Conservation (phyloP, 2,888 invertebrate species). For the Sinelater perroti region DNA sequence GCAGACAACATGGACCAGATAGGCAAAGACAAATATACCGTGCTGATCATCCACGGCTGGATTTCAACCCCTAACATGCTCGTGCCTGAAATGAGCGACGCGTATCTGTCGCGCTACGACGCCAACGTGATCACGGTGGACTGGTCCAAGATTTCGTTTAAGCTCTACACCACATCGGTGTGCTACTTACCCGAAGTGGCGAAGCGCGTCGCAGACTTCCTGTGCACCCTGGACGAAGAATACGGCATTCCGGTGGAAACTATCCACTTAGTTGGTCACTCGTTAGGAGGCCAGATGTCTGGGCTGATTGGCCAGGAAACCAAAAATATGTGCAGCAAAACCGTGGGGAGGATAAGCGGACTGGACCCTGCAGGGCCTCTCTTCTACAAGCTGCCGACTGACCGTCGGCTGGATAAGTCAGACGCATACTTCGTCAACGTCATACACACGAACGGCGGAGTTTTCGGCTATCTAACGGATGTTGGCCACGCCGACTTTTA, state of each 20-base stretch:
- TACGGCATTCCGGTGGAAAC: not conserved
- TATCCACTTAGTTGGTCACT: conserved; percentile 15
- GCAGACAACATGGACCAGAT: not conserved
- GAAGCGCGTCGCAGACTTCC: not conserved
- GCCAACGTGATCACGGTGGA: conserved; percentile 3
- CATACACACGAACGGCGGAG: conserved; percentile 7
- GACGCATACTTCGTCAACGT: conserved; percentile 21
- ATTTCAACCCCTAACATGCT: not conserved
- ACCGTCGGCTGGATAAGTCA: conserved; percentile 3
- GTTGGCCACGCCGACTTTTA: conserved; percentile 11
- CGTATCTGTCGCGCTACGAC: conserved; percentile 13
- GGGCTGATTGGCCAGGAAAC: conserved; percentile 5
- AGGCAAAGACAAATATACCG: not conserved
- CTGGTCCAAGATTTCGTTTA: not conserved
- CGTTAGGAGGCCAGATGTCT: conserved; percentile 15
- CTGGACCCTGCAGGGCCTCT: conserved; percentile 11
- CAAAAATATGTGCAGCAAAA: not conserved
- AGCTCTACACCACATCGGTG: not conserved
- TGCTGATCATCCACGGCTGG: conserved; percentile 9
- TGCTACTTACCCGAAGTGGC: conserved; percentile 16
- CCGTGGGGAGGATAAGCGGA: conserved; percentile 13
- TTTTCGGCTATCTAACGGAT: conserved; percentile 8
- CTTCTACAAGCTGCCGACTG: not conserved
- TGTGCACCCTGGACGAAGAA: not conserved
- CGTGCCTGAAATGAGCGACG: conserved; percentile 4